These are phyloP conservation scores for Botia kubotai DNA, from an alignment of 2,797 vertebrate species.

Conservation along the genomic window DNA sequence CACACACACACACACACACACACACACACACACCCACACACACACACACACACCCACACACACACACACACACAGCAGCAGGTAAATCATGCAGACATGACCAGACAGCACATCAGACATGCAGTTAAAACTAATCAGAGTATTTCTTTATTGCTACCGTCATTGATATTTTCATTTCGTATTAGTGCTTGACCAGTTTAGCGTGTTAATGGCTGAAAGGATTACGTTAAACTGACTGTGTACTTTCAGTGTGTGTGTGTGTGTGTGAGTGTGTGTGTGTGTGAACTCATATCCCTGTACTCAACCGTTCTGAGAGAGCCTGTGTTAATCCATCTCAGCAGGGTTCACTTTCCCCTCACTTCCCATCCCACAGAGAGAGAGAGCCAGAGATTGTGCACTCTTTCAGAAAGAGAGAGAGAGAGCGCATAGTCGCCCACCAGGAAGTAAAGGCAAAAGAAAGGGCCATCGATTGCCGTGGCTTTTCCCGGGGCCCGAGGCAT, in stretches of 20 bases:
- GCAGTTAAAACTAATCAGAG: too few relatives aligned
- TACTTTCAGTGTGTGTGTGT: background rate
- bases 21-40: slow-evolving; percentile 43
- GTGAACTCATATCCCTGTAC: background rate
- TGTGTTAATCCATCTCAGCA: slow-evolving; percentile 54
- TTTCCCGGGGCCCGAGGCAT: slow-evolving; percentile 49
- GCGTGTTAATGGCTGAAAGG: background rate
- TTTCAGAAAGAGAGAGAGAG: slow-evolving; percentile 18
- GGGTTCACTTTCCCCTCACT: slow-evolving; percentile 57
- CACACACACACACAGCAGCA: background rate
- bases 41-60: background rate
- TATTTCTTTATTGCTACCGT: too few relatives aligned
- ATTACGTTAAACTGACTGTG: too few relatives aligned
- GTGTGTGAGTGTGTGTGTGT: slow-evolving; percentile 3
- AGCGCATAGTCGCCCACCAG: slow-evolving; percentile 46
- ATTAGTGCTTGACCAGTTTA: background rate
- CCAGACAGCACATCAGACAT: too few relatives aligned
- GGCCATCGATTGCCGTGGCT: slow-evolving; percentile 59
- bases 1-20: too few relatives aligned
- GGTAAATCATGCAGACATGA: slow-evolving; percentile 9
- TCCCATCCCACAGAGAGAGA: slow-evolving; percentile 48
- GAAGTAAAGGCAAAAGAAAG: slow-evolving; percentile 43
- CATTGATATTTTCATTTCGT: too few relatives aligned
- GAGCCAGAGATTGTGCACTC: slow-evolving; percentile 25
- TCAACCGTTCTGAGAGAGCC: slow-evolving; percentile 49